Percentiles rank a stretch among this genome's conserved stretches.
Evolutionary conservation across 2,888 invertebrate genomes (phyloP).

Genomic region (Parnassius mnemosyne): DNA sequence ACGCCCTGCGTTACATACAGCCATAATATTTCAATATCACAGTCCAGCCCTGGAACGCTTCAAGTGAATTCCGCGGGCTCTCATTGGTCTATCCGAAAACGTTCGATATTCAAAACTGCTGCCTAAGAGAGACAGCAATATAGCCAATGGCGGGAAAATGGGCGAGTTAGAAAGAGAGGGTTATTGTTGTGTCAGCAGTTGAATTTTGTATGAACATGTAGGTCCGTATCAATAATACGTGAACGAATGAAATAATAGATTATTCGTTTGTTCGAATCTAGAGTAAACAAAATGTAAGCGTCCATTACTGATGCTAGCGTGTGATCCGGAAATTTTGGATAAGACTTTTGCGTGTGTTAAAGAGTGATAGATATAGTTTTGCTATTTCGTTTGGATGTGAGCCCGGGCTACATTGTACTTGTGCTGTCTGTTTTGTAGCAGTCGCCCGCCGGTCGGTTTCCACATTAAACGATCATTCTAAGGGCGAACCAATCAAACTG

Average conservation of each 20-base stretch:
- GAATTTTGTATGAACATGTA: slow-evolving; percentile 73
- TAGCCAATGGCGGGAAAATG: rapidly evolving
- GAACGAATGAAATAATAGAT: slow-evolving; percentile 81
- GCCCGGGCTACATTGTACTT: slow-evolving; percentile 41
- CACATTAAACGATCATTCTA: slow-evolving; percentile 79
- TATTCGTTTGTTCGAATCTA: slow-evolving; percentile 79
- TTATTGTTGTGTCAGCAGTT: slow-evolving; percentile 47
- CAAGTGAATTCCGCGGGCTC: slow-evolving; percentile 65
- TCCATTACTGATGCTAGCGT: slow-evolving; percentile 69
- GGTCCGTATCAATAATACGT: slow-evolving; percentile 77
- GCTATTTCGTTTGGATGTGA: slow-evolving; percentile 28
- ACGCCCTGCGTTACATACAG: slow-evolving; percentile 64
- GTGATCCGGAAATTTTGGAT: slow-evolving; percentile 40
- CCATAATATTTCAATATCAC: slow-evolving; percentile 77
- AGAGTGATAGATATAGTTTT: slow-evolving; percentile 51
- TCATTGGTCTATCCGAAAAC: slow-evolving; percentile 56
- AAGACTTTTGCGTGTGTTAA: slow-evolving; percentile 34
- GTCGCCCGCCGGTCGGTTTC: slow-evolving; percentile 71
- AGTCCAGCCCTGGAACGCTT: slow-evolving; percentile 54
- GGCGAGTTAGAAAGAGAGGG: slow-evolving; percentile 46
- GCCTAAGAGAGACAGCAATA: slow-evolving; percentile 46
- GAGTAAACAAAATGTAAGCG: slow-evolving; percentile 79
- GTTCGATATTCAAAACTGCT: slow-evolving; percentile 54
- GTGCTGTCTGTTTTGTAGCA: slow-evolving; percentile 73
- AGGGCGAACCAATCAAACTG: slow-evolving; percentile 79